phyloP scores from a whole-genome alignment of 2,888 invertebrate genomes.

The Cosmorhoe ocellata region DNA sequence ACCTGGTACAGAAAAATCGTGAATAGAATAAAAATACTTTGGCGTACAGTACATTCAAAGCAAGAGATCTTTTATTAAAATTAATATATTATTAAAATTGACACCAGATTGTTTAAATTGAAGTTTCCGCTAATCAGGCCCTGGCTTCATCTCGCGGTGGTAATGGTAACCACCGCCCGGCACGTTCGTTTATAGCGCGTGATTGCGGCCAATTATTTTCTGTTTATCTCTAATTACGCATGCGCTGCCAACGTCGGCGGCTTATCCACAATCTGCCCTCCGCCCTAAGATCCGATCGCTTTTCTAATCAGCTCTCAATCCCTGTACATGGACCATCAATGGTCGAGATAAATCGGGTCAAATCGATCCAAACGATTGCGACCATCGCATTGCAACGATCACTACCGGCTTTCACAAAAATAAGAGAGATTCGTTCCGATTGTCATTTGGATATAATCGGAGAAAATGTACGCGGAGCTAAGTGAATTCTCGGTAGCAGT shows the following conservation, averaged over 20 bases:
- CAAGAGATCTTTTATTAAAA: too few species aligned
- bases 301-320: conserved; percentile 75
- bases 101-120: conserved; percentile 12
- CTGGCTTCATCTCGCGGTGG: conserved; percentile 36
- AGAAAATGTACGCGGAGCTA: conserved; percentile 48
- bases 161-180: conserved; percentile 42
- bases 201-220: conserved; percentile 82
- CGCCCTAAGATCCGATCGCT: conserved; percentile 76
- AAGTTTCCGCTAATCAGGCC: conserved; percentile 52
- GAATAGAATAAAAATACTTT: too few species aligned
- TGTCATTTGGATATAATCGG: conserved; percentile 55
- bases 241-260: conserved; percentile 75
- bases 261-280: conserved; percentile 79
- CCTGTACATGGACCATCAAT: conserved; percentile 70
- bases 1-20: background rate
- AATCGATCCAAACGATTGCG: conserved; percentile 38
- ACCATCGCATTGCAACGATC: conserved; percentile 37
- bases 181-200: conserved; percentile 70
- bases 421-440: conserved; percentile 53
- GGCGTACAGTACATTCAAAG: too few species aligned
- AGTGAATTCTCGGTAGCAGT: conserved; percentile 51
- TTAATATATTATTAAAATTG: too few species aligned
- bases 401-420: conserved; percentile 50
- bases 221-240: conserved; percentile 83
- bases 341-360: conserved; percentile 53